Base-by-base conservation (phyloP, 2,888 invertebrate species). In the Rhagonycha fulva region DNA sequence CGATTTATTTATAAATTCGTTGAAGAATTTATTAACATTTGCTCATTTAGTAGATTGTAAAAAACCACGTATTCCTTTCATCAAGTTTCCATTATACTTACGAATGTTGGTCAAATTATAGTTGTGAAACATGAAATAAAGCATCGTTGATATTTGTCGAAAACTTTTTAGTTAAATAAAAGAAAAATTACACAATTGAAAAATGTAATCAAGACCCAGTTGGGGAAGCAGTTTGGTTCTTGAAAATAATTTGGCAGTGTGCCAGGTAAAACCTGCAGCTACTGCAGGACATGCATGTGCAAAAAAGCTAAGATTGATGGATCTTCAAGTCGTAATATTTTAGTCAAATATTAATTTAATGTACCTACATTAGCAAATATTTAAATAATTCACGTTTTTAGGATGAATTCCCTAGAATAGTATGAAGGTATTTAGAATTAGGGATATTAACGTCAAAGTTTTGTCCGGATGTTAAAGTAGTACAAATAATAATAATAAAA, bases 211-310 rank as follows among this genome's bases (percentile, higher is more conserved):
- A 71, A 30, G 76, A 71, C 26, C 28, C 28, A 73, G 74, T 74
- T 23, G 23, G 60, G 75, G 78, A 80, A 77, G 76, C 80, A 62
- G 72, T 74, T 74, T 71, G 79, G 78, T 78, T 77, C 79, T 73
- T 77, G 74, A 73, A 61, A 68, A 68, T 70, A 78, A 76, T 79
- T 80, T 80, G 80, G 80, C 80, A 76, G 30, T 71, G 47, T 79
- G 80, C 80, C 80, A 67, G 68, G 32, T 24, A 23, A 61, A 68
- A 68, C 76, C 72, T 76, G 70, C 68, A 72, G 68, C 47, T 28
- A 69, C 70, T 73, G 76, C 73, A 73, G 76, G 73, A 76, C 60
- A 62, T 72, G 61, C 62, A 74, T 74, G 74, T 74, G 68, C 23
- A 70, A 68, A 62, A 62, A 68, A 71, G 63, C 28, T 68, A 73